phyloP scores from a whole-genome alignment of 2,113 vertebrate genomes.

The Scomber colias region DNA sequence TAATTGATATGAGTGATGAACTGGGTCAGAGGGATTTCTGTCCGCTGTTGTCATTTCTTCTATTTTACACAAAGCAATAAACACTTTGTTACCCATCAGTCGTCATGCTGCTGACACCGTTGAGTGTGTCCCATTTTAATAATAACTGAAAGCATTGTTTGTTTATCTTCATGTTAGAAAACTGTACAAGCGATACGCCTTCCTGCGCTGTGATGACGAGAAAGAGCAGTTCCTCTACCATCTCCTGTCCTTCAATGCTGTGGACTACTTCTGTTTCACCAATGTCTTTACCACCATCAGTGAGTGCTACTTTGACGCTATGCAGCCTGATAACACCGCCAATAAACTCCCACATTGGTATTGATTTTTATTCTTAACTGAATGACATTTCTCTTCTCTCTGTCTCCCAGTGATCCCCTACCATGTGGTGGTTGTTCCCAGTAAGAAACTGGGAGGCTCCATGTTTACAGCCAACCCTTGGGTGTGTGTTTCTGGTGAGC shows the following conservation, averaged over 20 bases:
- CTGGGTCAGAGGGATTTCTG: conserved; percentile 71
- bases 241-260: conserved; percentile 97
- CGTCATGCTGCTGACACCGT: neutral
- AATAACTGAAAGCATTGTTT: neutral
- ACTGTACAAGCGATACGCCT: conserved; percentile 97
- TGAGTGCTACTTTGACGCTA: conserved; percentile 81
- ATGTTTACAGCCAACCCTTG: conserved; percentile 99
- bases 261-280: conserved; percentile 99
- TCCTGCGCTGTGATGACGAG: conserved; percentile 98
- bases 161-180: conserved; percentile 86
- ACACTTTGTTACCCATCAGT: neutral
- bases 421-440: conserved; percentile 94
- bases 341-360: neutral
- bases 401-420: conserved; percentile 94
- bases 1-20: conserved; percentile 80
- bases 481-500: conserved; percentile 97
- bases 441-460: conserved; percentile 97
- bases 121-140: neutral
- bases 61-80: conserved; percentile 10
- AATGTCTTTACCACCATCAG: conserved; percentile 98
- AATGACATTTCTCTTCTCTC: conserved; percentile 18
- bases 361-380: neutral
- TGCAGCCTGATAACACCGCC: neutral
- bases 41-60: conserved; percentile 46
- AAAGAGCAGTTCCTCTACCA: conserved; percentile 99